These are phyloP conservation scores for Silurus meridionalis DNA, from an alignment of 2,113 vertebrate genomes.

Conservation along the genomic window DNA sequence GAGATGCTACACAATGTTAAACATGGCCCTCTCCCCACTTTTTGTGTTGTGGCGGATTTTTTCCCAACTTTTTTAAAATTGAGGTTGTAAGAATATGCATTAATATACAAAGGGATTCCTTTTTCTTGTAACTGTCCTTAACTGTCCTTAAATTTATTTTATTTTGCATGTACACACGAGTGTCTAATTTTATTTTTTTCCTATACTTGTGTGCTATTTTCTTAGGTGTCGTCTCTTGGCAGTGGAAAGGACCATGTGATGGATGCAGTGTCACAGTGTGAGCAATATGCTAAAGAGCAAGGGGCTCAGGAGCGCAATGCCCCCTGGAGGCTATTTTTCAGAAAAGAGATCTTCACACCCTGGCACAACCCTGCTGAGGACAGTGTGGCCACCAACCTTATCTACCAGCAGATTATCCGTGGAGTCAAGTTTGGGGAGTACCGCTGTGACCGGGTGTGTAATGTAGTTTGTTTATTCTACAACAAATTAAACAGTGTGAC, in stretches of 20 bases:
- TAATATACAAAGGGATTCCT: background rate
- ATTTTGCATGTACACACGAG: background rate
- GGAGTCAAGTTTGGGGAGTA: slow-evolving; percentile 98
- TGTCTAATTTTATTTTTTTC: background rate
- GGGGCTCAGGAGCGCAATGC: slow-evolving; percentile 96
- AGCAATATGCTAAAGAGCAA: slow-evolving; percentile 97
- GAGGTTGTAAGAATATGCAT: background rate
- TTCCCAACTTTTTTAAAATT: too few species aligned
- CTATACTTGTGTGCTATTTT: background rate
- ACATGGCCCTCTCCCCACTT: too few species aligned
- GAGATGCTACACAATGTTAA: too few species aligned
- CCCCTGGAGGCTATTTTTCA: slow-evolving; percentile 96
- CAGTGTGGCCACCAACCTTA: slow-evolving; percentile 90
- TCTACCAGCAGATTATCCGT: slow-evolving; percentile 94
- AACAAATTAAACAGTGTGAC: background rate
- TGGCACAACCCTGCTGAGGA: slow-evolving; percentile 90
- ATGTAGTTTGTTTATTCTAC: background rate
- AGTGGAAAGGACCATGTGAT: slow-evolving; percentile 95
- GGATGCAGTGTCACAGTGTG: slow-evolving; percentile 96
- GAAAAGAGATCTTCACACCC: slow-evolving; percentile 96
- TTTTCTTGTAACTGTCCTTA: background rate
- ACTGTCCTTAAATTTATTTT: too few species aligned
- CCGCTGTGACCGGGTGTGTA: slow-evolving; percentile 88
- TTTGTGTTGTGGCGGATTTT: too few species aligned
- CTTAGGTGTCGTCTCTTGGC: slow-evolving; percentile 91